Evolutionary conservation across 2,113 vertebrate species (phyloP), one percentile per base, ranked within the genome.

Genomic region (Tetrao urogallus): DNA sequence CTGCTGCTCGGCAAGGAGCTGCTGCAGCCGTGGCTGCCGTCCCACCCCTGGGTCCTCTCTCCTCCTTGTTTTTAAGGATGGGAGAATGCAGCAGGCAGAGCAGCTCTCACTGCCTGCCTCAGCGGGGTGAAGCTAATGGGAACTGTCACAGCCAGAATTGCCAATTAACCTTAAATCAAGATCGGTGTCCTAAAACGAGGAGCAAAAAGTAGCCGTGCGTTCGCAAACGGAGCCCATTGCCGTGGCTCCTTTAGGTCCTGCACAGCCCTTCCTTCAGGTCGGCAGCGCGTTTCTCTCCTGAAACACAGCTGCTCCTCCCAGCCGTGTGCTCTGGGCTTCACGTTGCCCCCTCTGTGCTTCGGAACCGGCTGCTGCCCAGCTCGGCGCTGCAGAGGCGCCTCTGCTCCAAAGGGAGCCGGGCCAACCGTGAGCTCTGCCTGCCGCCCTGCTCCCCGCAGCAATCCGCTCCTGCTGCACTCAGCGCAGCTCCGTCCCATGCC

Each of bases 121-220:
- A 32, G 64, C 28, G 1, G 8, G 34, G 20, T 6, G 67, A 45
- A 57, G n/a, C 38, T 38, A 20, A 10, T 13, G n/a, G 60, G 81
- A 43, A 3, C 15, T 54, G 60, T 7, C 60, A 24, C 60, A 30
- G 74, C 60, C 6, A 15, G 50, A 47, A 32, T 15, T 32, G 66
- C 66, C 4, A 4, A 8, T 34, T 17, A 30, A 73, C 67, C 75
- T 21, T 3, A 12, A 45, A 56, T 48, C 34, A 1, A 42, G 40
- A 5, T 34, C 4, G 7, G 28, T 4, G 45, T 30, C 67, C 76
- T 16, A 10, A 61, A 80, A 27, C 7, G 6, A 47, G 54, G 67
- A 54, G 61, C 63, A 40, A 34, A 11, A 18, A 8, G 2, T 2
- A 18, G n/a, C n/a, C 5, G 8, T 2, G 40, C 22, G 2, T 24